Evolutionary conservation across 2,797 vertebrate species (phyloP).

Genomic region (Sparus aurata): DNA sequence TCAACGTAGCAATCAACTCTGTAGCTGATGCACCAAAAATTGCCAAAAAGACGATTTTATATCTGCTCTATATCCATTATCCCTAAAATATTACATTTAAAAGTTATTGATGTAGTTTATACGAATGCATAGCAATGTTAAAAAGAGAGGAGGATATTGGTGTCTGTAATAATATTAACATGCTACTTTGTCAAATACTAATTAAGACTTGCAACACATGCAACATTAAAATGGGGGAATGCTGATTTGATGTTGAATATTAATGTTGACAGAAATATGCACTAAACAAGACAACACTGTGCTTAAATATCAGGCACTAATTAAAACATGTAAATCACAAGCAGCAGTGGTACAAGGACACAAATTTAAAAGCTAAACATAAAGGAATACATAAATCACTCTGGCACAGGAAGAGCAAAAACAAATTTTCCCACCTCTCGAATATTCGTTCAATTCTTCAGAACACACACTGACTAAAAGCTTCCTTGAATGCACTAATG

Average conservation of each 20-base stretch:
- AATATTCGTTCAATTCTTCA: not conserved
- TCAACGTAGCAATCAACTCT: too few relatives aligned
- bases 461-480: too few relatives aligned
- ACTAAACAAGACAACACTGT: too few relatives aligned
- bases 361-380: not conserved
- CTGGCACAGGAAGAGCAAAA: not conserved
- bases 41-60: not conserved
- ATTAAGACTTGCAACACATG: not conserved
- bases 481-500: too few relatives aligned
- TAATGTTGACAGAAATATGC: not conserved
- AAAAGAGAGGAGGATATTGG: not conserved
- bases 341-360: not conserved
- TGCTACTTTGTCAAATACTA: not conserved
- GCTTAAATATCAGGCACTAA: not conserved
- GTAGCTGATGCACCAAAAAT: not conserved
- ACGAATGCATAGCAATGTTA: not conserved
- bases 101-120: not conserved
- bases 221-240: not conserved
- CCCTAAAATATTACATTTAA: not conserved
- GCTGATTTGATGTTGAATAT: not conserved
- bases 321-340: constrained; percentile 5
- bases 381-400: not conserved
- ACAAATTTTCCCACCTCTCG: not conserved
- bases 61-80: not conserved
- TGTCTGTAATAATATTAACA: not conserved